Evolutionary conservation across 1,140 invertebrate species (phyloP), one percentile per base, ranked within the genome.

Genomic region (Drosophila persimilis): DNA sequence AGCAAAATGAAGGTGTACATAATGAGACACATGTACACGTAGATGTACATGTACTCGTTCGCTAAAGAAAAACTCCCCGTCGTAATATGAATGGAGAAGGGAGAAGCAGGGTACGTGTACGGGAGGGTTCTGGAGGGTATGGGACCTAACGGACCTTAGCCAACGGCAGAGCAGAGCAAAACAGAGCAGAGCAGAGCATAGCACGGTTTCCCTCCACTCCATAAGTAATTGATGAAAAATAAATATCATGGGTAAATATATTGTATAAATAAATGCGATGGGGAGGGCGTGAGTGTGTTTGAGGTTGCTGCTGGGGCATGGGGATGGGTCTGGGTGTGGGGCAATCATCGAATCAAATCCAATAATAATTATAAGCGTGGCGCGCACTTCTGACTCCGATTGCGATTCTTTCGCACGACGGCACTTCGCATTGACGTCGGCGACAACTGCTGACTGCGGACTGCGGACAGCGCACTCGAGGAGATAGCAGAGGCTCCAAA

Each of bases 281-380:
- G n/a, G 20, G 7, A 26, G 2, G 17, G 17, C 4, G 2, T 15
- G 15, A 15, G 50, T 15, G 15, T 5, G n/a, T 26, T 39, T 39
- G 11, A 29, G 35, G 15, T 6, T 41, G 50, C 35, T 56, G 56
- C 17, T 15, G 15, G 26, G 59, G 13, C 5, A 24, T 13, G 48
- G 24, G 26, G 2, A 9, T 6, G 48, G n/a, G 50, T 11, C 3
- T 13, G 35, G 3, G 35, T 2, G 0, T 58, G 31, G 20, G 52
- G 54, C 22, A 55, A 51, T 66, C 66, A 62, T 74, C 66, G 47
- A 72, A 78, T 64, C 61, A 65, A 84, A 77, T 84, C 76, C 83
- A 80, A 80, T 66, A 80, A 85, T 80, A 70, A 85, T 77, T 70
- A 73, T 63, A 84, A 84, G 77, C 67, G 69, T 73, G 60, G 44